Conservation (phyloP, 2,888 invertebrate species). For the Magallana nippona region DNA sequence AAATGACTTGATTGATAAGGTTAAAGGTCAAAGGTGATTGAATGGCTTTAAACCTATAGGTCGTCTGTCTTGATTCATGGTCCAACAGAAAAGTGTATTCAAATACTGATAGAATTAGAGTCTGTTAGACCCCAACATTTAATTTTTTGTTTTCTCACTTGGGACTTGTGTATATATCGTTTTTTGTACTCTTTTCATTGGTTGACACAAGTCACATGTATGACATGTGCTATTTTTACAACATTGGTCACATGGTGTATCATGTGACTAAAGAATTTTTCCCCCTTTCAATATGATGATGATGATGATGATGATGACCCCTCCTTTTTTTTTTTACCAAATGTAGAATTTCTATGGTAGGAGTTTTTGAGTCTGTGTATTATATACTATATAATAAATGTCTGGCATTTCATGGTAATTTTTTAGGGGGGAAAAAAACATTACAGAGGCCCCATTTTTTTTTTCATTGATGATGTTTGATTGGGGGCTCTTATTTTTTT, state of each 20-base stretch:
- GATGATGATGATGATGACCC: not conserved
- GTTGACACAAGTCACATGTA: constrained; percentile 33
- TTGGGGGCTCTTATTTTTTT: not conserved
- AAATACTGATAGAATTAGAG: too few species aligned
- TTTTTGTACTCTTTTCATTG: constrained; percentile 19
- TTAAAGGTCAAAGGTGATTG: constrained; percentile 25
- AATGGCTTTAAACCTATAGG: not conserved
- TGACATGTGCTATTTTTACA: constrained; percentile 27
- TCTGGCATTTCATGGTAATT: not conserved
- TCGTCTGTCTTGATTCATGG: too few species aligned
- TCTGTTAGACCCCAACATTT: too few species aligned
- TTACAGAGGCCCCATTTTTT: not conserved
- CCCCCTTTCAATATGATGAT: not conserved
- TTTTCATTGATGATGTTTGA: not conserved
- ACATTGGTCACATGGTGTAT: constrained; percentile 15
- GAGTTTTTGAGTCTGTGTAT: constrained; percentile 5
- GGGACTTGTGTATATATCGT: constrained; percentile 19
- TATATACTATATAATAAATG: not conserved
- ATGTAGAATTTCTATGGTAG: constrained; percentile 27
- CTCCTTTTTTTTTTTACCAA: constrained; percentile 19
- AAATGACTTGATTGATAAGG: not conserved
- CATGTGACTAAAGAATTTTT: constrained; percentile 1
- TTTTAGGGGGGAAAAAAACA: not conserved
- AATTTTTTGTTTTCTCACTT: not conserved
- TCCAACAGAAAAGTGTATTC: too few species aligned